Evolutionary conservation across 2,797 vertebrate species (phyloP).

Genomic region (Sardinella longiceps): DNA sequence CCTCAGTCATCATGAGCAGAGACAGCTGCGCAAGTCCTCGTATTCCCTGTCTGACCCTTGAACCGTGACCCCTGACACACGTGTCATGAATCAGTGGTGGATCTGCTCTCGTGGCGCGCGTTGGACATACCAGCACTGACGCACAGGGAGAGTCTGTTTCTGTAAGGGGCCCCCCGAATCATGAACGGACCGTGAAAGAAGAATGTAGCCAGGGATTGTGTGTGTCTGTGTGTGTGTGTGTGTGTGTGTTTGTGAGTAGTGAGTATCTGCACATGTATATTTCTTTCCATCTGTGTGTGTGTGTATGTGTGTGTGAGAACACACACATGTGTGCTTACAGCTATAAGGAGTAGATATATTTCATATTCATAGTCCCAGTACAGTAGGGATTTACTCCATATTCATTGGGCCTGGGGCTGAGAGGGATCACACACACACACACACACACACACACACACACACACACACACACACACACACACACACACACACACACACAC

Average conservation of each 20-base stretch:
- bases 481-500: too few species aligned
- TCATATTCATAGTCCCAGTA: conserved; percentile 2
- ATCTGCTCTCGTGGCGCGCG: conserved; percentile 37
- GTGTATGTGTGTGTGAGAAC: background rate
- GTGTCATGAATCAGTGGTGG: conserved; percentile 53
- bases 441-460: background rate
- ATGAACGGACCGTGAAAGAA: background rate
- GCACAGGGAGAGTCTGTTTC: background rate
- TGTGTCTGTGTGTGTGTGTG: background rate
- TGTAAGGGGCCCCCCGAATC: background rate
- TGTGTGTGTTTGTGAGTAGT: background rate
- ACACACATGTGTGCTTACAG: background rate
- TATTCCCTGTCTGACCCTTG: conserved; percentile 42
- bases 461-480: background rate
- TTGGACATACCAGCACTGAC: conserved; percentile 38
- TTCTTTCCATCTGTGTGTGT: background rate
- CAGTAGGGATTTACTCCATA: conserved; percentile 21
- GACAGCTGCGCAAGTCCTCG: conserved; percentile 45
- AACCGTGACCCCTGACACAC: conserved; percentile 57
- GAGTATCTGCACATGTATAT: background rate
- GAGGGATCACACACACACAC: background rate
- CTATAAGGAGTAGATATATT: conserved; percentile 12
- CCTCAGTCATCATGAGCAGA: conserved; percentile 12
- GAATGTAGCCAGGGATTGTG: background rate
- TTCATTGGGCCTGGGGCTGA: background rate